Evolutionary conservation across 2,888 invertebrate genomes (phyloP).

Genomic region (Microplitis manilae): DNA sequence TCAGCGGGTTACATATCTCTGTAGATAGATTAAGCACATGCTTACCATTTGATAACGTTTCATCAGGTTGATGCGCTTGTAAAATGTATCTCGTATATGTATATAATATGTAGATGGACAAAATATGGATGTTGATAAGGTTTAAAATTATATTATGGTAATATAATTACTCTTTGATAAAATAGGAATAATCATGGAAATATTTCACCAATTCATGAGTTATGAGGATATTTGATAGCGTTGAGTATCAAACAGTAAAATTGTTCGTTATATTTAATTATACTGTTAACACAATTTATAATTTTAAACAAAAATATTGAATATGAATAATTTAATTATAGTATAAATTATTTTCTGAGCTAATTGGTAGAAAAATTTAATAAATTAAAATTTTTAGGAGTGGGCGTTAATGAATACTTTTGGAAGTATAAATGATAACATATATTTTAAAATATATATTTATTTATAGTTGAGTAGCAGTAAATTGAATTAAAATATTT

Average conservation of each 20-base stretch:
- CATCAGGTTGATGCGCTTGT: background rate
- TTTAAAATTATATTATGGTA: background rate
- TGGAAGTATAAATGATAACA: too few relatives aligned
- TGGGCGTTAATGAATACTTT: too few relatives aligned
- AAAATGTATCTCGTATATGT: background rate
- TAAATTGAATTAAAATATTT: background rate
- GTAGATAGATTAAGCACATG: background rate
- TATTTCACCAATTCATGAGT: too few relatives aligned
- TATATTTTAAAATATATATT: background rate
- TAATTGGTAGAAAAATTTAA: too few relatives aligned
- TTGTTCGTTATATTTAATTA: too few relatives aligned
- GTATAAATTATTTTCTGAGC: too few relatives aligned
- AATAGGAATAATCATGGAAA: background rate
- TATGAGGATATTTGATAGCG: too few relatives aligned
- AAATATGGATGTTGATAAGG: background rate
- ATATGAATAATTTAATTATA: too few relatives aligned
- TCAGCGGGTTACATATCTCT: background rate
- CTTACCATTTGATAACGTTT: constrained; percentile 7
- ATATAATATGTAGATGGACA: background rate
- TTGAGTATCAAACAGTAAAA: too few relatives aligned
- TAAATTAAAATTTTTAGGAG: too few relatives aligned
- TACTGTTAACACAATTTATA: too few relatives aligned
- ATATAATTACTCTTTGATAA: background rate
- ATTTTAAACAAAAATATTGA: too few relatives aligned
- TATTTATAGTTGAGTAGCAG: background rate